A percentile compares a stretch with the other conserved stretches of the same genome.
These are phyloP conservation scores for Ceyx margarethae DNA, from an alignment of 2,113 vertebrate species.

Conservation along the genomic window DNA sequence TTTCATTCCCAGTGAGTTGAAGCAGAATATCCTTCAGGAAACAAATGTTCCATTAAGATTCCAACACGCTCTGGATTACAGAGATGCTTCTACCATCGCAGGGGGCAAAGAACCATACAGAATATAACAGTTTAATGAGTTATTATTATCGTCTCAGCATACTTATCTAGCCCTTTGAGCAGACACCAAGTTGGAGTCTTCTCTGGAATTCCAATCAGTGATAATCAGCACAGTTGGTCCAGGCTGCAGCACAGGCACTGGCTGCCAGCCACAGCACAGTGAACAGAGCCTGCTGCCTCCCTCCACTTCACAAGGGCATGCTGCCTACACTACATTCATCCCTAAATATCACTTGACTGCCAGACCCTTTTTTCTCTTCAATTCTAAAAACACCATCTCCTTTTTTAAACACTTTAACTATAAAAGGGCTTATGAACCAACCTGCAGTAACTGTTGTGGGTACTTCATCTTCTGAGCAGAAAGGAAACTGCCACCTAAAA, in stretches of 20 bases:
- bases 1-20: not conserved
- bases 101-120: not conserved
- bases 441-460: not conserved
- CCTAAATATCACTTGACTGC: not conserved
- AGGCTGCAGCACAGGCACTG: not conserved
- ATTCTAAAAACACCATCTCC: not conserved
- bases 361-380: not conserved
- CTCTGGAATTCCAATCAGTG: slow-evolving; percentile 21
- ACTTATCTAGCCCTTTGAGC: not conserved
- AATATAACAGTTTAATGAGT: not conserved
- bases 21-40: not conserved
- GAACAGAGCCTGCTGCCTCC: slow-evolving; percentile 4
- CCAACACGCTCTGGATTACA: not conserved
- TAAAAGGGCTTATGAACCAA: not conserved
- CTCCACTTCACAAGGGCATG: not conserved
- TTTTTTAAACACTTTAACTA: not conserved
- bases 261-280: not conserved
- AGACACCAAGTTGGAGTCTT: not conserved
- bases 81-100: not conserved
- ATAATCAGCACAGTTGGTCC: not conserved
- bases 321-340: not conserved
- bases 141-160: not conserved
- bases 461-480: not conserved
- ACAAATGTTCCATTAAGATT: not conserved
- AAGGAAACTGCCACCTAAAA: not conserved